Evolutionary conservation across 2,888 invertebrate genomes (phyloP).

Genomic region (Drosophila birchii): DNA sequence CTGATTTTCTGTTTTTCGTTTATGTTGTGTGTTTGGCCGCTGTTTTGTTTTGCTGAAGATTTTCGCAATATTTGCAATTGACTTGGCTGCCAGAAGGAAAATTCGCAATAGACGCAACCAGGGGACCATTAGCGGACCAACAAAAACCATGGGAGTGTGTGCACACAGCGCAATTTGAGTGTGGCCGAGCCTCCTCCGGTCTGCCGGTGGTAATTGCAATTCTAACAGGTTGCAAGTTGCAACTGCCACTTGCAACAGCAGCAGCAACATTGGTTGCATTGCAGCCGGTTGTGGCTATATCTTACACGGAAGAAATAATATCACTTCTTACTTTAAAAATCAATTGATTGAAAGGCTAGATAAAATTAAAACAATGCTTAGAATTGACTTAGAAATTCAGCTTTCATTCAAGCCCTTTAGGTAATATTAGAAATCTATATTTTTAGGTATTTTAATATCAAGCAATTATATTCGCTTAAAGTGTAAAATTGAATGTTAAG

Average conservation of each 20-base stretch:
- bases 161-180: conserved; percentile 56
- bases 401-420: neutral
- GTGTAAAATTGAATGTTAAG: too few species aligned
- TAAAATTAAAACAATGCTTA: neutral
- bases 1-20: conserved; percentile 23
- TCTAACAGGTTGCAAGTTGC: conserved; percentile 51
- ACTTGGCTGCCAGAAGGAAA: conserved; percentile 57
- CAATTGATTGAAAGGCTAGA: neutral
- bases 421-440: neutral
- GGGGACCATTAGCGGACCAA: conserved; percentile 58
- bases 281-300: conserved; percentile 25
- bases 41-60: conserved; percentile 64
- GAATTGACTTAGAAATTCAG: neutral
- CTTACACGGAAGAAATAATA: neutral
- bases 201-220: conserved; percentile 41
- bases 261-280: conserved; percentile 23
- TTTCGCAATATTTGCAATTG: conserved; percentile 73
- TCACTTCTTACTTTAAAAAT: neutral
- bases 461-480: too few species aligned
- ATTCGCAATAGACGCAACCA: conserved; percentile 70
- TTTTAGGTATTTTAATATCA: neutral
- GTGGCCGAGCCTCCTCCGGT: conserved; percentile 45
- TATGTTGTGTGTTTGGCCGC: conserved; percentile 47
- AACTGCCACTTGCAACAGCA: conserved; percentile 55
- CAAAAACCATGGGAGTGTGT: conserved; percentile 37